Evolutionary conservation across 1,140 invertebrate genomes (phyloP).

Genomic region (Pseudomyrmex concolor): DNA sequence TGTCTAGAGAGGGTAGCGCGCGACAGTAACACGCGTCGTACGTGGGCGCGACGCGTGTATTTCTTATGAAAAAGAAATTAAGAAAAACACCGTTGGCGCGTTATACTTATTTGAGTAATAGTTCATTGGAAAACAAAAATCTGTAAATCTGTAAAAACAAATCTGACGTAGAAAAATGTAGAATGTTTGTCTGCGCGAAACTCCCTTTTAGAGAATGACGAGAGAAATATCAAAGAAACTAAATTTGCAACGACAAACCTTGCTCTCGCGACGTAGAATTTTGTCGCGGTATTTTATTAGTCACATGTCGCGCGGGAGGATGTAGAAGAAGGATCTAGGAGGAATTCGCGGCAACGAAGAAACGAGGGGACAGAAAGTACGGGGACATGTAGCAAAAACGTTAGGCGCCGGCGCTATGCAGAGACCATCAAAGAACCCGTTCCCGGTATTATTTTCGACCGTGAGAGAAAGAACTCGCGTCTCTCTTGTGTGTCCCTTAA

Average conservation of each 20-base stretch:
- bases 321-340: conserved; percentile 37
- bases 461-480: conserved; percentile 69
- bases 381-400: conserved; percentile 74
- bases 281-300: not conserved
- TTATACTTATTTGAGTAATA: not conserved
- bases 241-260: not conserved
- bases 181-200: not conserved
- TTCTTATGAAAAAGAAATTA: conserved; percentile 25
- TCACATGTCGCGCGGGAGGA: conserved; percentile 41
- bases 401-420: conserved; percentile 78
- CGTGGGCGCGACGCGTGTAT: conserved; percentile 35
- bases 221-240: not conserved
- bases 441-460: conserved; percentile 76
- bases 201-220: not conserved
- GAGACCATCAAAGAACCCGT: conserved; percentile 74
- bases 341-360: conserved; percentile 38
- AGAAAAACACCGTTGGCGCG: conserved; percentile 8
- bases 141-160: too few species aligned
- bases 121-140: conserved; percentile 11
- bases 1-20: conserved; percentile 15
- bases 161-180: not conserved
- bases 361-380: conserved; percentile 22
- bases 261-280: not conserved
- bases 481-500: conserved; percentile 38
- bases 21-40: conserved; percentile 43